Evolutionary conservation across 1,140 invertebrate genomes (phyloP), one percentile per base, ranked within the genome.

Genomic region (Euglossa dilemma): DNA sequence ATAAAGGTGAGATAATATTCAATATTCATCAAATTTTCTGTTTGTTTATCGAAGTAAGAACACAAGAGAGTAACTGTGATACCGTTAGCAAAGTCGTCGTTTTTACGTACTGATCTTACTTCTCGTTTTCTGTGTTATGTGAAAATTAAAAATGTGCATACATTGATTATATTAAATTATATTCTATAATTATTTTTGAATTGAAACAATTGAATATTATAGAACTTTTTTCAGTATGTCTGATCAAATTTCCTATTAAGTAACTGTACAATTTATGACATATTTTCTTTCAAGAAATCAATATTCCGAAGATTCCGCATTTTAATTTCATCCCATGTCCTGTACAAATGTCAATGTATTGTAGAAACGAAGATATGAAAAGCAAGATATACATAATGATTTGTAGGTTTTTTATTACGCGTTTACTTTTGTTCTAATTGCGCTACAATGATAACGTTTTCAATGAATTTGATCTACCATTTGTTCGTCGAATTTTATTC

Each of bases 221-320:
- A 52, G 14, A 45, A 73, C 20, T 45, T 78, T 43, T 11, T n/a
- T 23, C 36, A 9, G 9, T 18, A 5, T 23, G 2, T 16, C 6
- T 4, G 5, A 12, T 67, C n/a, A 59, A 7, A 2, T 25, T 16
- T 47, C 14, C 1, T 18, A 36, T 74, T 8, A 56, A 28, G 25
- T 52, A 66, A 43, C 36, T 74, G 57, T 47, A 54, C 75, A 54
- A 76, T 81, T 85, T 67, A 56, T n/a, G 69, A 59, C 59, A 85
- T 6, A 72, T 78, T 90, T 90, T 80, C 61, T 69, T 57, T 74
- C 74, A 66, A 70, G 56, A 84, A 88, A 90, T 90, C 89, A 88
- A 90, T 90, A 90, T 84, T 85, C 61, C 25, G 28, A 83, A 86
- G 82, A 83, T 82, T 66, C 77, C 73, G 28, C 63, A 73, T 16